These are phyloP conservation scores for Ciconia stormi DNA, from an alignment of 2,113 vertebrate species.

Conservation along the genomic window DNA sequence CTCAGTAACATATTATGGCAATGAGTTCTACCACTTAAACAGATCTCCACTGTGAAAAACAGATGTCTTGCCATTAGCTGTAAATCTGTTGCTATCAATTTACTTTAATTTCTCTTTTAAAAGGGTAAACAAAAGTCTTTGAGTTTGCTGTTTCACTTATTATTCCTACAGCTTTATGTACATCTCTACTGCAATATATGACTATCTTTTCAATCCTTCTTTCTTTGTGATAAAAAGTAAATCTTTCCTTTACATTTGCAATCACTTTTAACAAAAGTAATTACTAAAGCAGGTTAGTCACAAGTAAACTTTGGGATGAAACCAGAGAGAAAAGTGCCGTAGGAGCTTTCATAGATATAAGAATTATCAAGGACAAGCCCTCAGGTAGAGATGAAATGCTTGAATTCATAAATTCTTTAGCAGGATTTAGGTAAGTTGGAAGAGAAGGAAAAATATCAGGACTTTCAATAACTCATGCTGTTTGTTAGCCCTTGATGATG, in stretches of 20 bases:
- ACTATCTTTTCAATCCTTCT: not conserved
- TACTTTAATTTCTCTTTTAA: not conserved
- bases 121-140: not conserved
- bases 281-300: not conserved
- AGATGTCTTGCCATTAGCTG: not conserved
- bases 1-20: not conserved
- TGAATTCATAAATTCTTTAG: not conserved
- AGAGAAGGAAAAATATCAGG: not conserved
- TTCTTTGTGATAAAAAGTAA: not conserved
- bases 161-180: not conserved
- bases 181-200: not conserved
- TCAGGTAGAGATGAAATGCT: not conserved
- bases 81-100: not conserved
- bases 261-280: not conserved
- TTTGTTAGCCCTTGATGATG: not conserved
- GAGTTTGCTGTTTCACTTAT: not conserved
- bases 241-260: not conserved
- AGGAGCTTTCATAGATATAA: not conserved
- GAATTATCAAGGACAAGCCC: not conserved
- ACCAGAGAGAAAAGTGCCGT: not conserved
- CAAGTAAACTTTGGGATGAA: not conserved
- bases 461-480: not conserved
- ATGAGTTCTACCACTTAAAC: not conserved
- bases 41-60: slow-evolving; percentile 12
- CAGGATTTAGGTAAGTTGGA: not conserved